These are phyloP conservation scores for Monarcha castaneiventris DNA, from an alignment of 2,113 vertebrate species.

Conservation along the genomic window DNA sequence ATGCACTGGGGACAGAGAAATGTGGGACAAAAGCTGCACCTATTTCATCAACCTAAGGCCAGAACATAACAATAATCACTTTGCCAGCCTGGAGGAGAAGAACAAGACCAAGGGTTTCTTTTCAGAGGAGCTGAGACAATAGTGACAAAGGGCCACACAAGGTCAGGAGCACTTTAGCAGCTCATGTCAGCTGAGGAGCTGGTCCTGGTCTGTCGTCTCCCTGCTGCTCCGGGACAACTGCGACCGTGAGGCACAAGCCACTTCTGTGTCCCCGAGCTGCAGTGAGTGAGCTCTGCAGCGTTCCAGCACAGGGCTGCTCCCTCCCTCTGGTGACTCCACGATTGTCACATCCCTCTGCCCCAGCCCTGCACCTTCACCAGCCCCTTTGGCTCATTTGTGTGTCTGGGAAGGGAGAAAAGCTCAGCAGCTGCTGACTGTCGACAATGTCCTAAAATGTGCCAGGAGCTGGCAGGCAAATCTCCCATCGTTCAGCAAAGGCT, in stretches of 20 bases:
- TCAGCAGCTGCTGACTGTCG: not conserved
- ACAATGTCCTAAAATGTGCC: not conserved
- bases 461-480: not conserved
- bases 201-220: slow-evolving; percentile 22
- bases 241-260: not conserved
- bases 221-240: slow-evolving; percentile 7
- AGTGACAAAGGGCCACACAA: slow-evolving; percentile 41
- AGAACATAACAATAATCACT: slow-evolving; percentile 15
- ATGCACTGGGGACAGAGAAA: not conserved
- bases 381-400: not conserved
- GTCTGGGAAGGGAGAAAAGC: not conserved
- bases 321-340: not conserved
- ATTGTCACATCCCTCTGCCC: not conserved
- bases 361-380: not conserved
- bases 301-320: not conserved
- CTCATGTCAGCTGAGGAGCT: slow-evolving; percentile 12
- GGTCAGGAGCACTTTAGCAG: slow-evolving; percentile 9
- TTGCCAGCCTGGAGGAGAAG: not conserved
- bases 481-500: not conserved
- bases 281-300: not conserved
- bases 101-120: slow-evolving; percentile 15
- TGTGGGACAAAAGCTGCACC: not conserved
- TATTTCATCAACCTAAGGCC: slow-evolving; percentile 25
- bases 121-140: slow-evolving; percentile 29
- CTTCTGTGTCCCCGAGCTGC: not conserved